Evolutionary conservation across 1,140 invertebrate species (phyloP), one percentile per base, ranked within the genome.

Genomic region (Psix sp.): DNA sequence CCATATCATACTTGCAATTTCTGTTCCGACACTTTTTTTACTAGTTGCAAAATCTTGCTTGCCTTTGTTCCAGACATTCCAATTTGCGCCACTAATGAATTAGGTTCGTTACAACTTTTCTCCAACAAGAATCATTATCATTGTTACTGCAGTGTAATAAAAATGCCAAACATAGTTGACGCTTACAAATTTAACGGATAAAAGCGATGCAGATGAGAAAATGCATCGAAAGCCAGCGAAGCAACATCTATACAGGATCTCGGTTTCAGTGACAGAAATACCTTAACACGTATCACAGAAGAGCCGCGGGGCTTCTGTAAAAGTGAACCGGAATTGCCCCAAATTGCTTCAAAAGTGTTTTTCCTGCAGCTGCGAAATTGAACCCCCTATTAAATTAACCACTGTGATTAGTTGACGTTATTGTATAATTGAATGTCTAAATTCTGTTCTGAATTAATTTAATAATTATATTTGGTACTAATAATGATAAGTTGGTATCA

Each of bases 331-430:
- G 59, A 45, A 63, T 63, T 52, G 40, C 20, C 36, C 59, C 40
- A 63, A 63, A 63, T 63, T 63, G 39, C 40, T 52, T 7, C 40
- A 63, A 29, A 52, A 63, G 59, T 63, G 59, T 63, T 63, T 63
- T 52, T 63, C 48, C 33, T 26, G n/a, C 39, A 15, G 36, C 39
- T 45, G 33, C 21, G 21, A 49, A 33, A 49, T 49, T 49, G 38
- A 62, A 21, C 26, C 43, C 39, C 36, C 45, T 35, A 49, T 62
- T 62, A 62, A 36, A 62, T 62, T 62, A 62, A 62, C 57, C 57
- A 62, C 36, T 14, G 9, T 60, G 43, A 60, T 60, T 48, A 60
- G 21, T 48, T 29, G 36, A 40, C 36, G 18, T 43, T 51, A 51
- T 43, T 63, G 11, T 33, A 5, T 16, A 17, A 24, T 1, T 49